Base-by-base conservation (phyloP, 2,888 invertebrate genomes). In the Bembecia ichneumoniformis region DNA sequence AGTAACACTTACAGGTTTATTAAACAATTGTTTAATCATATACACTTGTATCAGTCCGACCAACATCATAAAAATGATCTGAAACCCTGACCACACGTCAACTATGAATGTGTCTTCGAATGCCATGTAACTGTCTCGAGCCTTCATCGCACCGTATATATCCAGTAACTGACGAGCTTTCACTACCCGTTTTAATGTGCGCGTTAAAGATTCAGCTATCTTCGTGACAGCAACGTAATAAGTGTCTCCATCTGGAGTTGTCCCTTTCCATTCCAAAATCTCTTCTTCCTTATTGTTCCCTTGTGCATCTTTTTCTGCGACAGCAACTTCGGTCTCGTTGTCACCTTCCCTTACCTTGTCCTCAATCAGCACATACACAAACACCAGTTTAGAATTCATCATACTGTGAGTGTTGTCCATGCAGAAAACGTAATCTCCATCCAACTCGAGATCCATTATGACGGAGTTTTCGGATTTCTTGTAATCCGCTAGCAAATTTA, bases 381-480 rank as follows among this genome's bases (percentile, higher is more conserved):
- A 95, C 0, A 96, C 92, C 0, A 94, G 90, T 75, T 97, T 97
- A 0, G 90, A 88, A 62, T 94, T 94, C 64, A 94, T 92, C 48
- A 91, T 81, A 71, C 95, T 95, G 72, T 93, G 94, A 0, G 91
- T 90, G 71, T 97, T 97, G 74, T 96, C 96, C 74, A 96, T 92
- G 69, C 96, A 97, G 59, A 96, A 90, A 51, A 91, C 90, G 74
- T 94, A 95, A 64, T 94, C 95, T 11, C 96, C 96, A 43, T 89
- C 88, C 35, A 78, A 67, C 40, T 76, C 70, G 15, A 90, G 86
- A 47, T 91, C 89, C 53, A 90, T 74, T 48, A 92, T 89, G 59
- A 94, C 91, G 16, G 89, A 87, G 60, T 92, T 92, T 68, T 93
- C 91, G 0, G 91, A 77, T 67, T 91, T 92, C 62, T 93, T 92